These are phyloP conservation scores for Rhinoraja longicauda DNA, from an alignment of 2,797 vertebrate genomes.

Conservation along the genomic window DNA sequence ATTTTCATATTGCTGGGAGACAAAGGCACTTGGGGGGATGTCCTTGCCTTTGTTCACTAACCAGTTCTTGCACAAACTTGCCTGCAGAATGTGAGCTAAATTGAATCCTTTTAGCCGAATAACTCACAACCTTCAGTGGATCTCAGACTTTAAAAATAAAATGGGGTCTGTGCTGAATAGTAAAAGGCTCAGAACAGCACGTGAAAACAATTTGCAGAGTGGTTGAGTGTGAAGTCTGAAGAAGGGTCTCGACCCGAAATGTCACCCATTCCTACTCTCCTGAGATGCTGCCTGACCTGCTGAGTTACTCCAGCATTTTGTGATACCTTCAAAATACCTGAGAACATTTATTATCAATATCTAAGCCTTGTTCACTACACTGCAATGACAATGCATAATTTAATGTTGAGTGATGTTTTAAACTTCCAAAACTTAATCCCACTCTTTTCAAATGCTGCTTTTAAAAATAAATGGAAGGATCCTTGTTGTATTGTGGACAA, in stretches of 20 bases:
- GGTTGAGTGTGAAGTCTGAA: not conserved
- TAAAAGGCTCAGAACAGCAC: not conserved
- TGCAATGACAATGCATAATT: not conserved
- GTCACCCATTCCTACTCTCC: too few species aligned
- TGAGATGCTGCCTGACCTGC: too few species aligned
- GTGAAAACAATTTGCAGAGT: not conserved
- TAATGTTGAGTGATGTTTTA: not conserved
- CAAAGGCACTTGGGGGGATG: not conserved
- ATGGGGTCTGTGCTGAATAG: not conserved
- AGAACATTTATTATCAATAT: not conserved
- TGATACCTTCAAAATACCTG: not conserved
- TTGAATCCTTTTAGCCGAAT: not conserved
- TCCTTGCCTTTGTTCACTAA: not conserved
- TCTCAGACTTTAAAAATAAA: not conserved
- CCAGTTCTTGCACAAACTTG: not conserved
- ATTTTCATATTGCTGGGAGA: not conserved
- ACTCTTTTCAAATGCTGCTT: not conserved
- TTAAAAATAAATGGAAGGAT: conserved; percentile 7
- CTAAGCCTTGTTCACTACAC: not conserved
- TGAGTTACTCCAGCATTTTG: too few species aligned
- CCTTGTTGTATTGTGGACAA: not conserved
- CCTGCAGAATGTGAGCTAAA: not conserved
- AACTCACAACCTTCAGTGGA: not conserved
- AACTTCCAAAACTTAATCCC: not conserved
- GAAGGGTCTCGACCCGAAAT: too few species aligned